A percentile compares a stretch with the other conserved stretches of the same genome.
These are phyloP conservation scores for Ectemnius lituratus DNA, from an alignment of 2,888 invertebrate genomes.

Conservation along the genomic window DNA sequence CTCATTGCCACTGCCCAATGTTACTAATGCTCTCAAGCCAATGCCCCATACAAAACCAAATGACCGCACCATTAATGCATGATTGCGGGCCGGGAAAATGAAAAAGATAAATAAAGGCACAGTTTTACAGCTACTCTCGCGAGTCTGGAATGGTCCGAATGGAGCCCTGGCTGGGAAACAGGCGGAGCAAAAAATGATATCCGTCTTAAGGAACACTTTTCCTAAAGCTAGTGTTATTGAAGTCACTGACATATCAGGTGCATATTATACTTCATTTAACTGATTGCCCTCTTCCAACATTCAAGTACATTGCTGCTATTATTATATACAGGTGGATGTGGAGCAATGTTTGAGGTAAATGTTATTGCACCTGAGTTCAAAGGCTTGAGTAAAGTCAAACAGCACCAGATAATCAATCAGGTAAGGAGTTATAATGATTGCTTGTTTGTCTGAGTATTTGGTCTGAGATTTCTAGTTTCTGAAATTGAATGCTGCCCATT, in stretches of 20 bases:
- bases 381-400: constrained; percentile 85
- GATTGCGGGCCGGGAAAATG: constrained; percentile 39
- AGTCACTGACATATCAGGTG: constrained; percentile 85
- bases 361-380: constrained; percentile 85
- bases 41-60: constrained; percentile 3
- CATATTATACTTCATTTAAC: background rate
- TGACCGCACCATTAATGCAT: background rate
- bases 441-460: background rate
- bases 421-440: constrained; percentile 63
- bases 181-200: constrained; percentile 76
- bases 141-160: constrained; percentile 74
- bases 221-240: constrained; percentile 83
- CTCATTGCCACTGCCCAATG: constrained; percentile 8
- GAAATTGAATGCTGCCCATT: constrained; percentile 13
- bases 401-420: constrained; percentile 86
- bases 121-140: constrained; percentile 75
- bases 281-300: constrained; percentile 6
- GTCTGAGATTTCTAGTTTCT: background rate
- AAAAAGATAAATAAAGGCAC: constrained; percentile 70
- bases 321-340: constrained; percentile 84
- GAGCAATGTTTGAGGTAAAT: constrained; percentile 88
- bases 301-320: background rate
- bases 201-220: constrained; percentile 78
- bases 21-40: too few species aligned
- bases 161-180: constrained; percentile 70